Conservation (phyloP, 2,797 vertebrate species). For the Graptemys geographica region DNA sequence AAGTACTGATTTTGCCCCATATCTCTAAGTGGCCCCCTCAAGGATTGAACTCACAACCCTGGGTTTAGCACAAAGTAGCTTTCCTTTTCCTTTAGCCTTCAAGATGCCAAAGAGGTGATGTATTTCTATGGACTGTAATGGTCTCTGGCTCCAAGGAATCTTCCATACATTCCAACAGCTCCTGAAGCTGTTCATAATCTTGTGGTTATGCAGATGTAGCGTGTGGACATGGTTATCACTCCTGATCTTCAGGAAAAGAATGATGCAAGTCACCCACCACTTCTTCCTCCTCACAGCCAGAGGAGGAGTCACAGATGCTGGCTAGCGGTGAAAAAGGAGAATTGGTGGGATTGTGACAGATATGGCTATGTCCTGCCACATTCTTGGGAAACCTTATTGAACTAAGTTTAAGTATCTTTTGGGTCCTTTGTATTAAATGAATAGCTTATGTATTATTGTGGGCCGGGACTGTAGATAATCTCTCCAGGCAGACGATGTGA, state of each 20-base stretch:
- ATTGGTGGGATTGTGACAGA: background rate
- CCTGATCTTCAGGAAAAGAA: background rate
- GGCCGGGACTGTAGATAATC: background rate
- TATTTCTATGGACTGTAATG: background rate
- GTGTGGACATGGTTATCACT: background rate
- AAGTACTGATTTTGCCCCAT: no score
- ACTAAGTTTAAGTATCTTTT: no score
- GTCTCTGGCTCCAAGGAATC: background rate
- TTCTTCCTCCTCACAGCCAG: background rate
- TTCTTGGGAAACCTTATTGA: no score
- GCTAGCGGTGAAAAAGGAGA: background rate
- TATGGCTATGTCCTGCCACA: no score
- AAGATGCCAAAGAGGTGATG: constrained; percentile 31
- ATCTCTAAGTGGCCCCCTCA: no score
- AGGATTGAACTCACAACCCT: no score
- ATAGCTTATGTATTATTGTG: no score
- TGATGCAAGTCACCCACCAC: background rate
- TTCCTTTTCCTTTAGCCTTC: constrained; percentile 35
- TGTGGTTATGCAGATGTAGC: background rate
- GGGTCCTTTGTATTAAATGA: no score
- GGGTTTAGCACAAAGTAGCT: background rate
- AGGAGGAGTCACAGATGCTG: background rate
- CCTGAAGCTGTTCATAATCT: background rate
- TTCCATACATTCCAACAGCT: background rate
- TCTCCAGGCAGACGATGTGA: background rate